Evolutionary conservation across 2,888 invertebrate species (phyloP).

Genomic region (Dicranocentrus wangi): DNA sequence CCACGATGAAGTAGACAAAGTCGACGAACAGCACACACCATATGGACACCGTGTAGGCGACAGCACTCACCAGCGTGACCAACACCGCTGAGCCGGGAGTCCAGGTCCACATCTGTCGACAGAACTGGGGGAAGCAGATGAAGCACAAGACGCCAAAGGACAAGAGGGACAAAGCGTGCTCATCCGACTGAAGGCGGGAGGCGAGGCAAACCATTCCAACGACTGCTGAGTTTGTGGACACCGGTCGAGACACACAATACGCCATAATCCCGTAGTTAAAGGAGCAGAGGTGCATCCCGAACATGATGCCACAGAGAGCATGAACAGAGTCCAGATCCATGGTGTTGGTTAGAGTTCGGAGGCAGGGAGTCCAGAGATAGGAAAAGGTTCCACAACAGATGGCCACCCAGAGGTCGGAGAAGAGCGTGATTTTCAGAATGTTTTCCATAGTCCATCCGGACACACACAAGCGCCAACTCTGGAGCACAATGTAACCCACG

Average conservation of each 20-base stretch:
- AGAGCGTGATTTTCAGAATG: conserved; percentile 29
- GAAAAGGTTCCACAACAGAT: conserved; percentile 39
- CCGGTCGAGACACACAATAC: conserved; percentile 90
- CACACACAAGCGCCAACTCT: conserved; percentile 48
- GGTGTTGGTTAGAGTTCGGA: conserved; percentile 94
- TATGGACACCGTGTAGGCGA: conserved; percentile 74
- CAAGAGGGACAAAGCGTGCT: conserved; percentile 92
- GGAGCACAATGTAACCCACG: conserved; percentile 67
- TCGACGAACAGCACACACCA: conserved; percentile 79
- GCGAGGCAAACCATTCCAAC: conserved; percentile 96
- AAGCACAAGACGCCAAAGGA: conserved; percentile 91
- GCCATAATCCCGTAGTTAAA: conserved; percentile 93
- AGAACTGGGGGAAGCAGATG: conserved; percentile 88
- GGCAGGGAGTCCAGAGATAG: conserved; percentile 79
- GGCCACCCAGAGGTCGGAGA: conserved; percentile 48
- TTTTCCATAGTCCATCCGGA: conserved; percentile 17
- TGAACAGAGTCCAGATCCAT: conserved; percentile 98
- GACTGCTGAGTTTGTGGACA: conserved; percentile 95
- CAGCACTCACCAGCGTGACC: conserved; percentile 77
- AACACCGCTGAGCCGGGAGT: conserved; percentile 77
- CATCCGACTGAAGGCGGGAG: conserved; percentile 88
- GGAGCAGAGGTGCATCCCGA: conserved; percentile 90
- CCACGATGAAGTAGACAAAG: conserved; percentile 78
- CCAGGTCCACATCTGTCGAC: conserved; percentile 80
- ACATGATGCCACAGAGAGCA: conserved; percentile 90